phyloP scores from a whole-genome alignment of 2,797 vertebrate genomes.

The Sebastes elongatus region DNA sequence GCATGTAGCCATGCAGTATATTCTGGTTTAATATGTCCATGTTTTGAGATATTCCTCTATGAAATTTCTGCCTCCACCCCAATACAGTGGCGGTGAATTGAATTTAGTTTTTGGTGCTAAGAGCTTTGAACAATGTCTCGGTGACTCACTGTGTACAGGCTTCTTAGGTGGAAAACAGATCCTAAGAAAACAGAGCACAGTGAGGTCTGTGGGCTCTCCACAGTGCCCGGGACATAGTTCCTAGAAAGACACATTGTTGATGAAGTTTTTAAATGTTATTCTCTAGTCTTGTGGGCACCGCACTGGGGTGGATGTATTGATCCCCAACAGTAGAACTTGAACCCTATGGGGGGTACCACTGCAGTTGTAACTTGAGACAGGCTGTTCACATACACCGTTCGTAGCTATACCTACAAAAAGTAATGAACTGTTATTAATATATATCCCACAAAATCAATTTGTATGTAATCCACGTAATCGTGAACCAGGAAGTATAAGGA shows the following conservation, averaged over 20 bases:
- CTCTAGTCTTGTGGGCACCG: not conserved
- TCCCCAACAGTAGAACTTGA: not conserved
- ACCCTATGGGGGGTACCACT: not conserved
- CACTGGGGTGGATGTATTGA: not conserved
- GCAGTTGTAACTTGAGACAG: not conserved
- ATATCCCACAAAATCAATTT: too few relatives aligned
- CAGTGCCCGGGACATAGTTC: conserved; percentile 9
- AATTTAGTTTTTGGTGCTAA: conserved; percentile 17
- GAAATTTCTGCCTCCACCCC: not conserved
- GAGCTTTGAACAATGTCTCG: not conserved
- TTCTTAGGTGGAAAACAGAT: conserved; percentile 6
- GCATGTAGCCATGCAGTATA: not conserved
- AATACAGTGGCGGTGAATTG: not conserved
- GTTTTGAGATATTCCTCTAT: not conserved
- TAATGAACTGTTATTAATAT: too few relatives aligned
- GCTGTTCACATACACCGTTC: too few relatives aligned
- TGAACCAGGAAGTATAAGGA: too few relatives aligned
- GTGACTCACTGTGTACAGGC: not conserved
- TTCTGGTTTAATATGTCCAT: not conserved
- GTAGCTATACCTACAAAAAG: too few relatives aligned
- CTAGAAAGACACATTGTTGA: conserved; percentile 24
- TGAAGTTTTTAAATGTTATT: not conserved
- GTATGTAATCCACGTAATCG: too few relatives aligned
- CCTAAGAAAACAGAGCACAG: conserved; percentile 37
- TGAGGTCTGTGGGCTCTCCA: conserved; percentile 35